Evolutionary conservation across 2,888 invertebrate species (phyloP).

Genomic region (Lamellibrachia satsuma): DNA sequence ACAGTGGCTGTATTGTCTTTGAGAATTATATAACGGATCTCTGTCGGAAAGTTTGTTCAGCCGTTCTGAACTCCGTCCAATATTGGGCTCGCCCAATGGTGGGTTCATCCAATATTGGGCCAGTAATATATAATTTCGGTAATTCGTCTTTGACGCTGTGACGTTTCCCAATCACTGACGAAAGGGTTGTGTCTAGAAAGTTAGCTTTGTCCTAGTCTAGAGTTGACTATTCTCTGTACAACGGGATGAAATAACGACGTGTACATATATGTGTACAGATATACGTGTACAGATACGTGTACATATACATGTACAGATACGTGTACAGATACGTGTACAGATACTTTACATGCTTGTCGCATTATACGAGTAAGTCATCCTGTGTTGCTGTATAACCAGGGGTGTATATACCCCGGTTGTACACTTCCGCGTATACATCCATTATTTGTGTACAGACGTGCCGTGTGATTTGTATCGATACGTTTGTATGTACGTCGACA

Average conservation of each 20-base stretch:
- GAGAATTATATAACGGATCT: background rate
- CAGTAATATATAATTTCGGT: background rate
- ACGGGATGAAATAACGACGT: background rate
- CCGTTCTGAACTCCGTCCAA: background rate
- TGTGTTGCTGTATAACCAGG: background rate
- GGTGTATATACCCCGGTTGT: background rate
- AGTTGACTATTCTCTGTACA: background rate
- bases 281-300: background rate
- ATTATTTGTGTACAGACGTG: background rate
- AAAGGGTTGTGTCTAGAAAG: background rate
- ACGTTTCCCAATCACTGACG: background rate
- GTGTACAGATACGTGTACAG: background rate
- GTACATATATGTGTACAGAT: background rate
- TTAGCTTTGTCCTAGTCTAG: background rate
- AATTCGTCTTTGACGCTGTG: background rate
- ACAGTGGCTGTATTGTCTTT: background rate
- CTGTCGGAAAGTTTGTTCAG: background rate
- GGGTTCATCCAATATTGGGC: background rate
- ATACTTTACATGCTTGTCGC: background rate
- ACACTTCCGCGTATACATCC: background rate
- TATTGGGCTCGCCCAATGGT: background rate
- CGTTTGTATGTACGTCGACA: background rate
- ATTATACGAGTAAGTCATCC: background rate
- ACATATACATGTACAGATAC: background rate
- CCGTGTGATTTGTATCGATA: slow-evolving; percentile 9